Evolutionary conservation across 2,797 vertebrate genomes (phyloP).

Genomic region (Neoniphon sammara): DNA sequence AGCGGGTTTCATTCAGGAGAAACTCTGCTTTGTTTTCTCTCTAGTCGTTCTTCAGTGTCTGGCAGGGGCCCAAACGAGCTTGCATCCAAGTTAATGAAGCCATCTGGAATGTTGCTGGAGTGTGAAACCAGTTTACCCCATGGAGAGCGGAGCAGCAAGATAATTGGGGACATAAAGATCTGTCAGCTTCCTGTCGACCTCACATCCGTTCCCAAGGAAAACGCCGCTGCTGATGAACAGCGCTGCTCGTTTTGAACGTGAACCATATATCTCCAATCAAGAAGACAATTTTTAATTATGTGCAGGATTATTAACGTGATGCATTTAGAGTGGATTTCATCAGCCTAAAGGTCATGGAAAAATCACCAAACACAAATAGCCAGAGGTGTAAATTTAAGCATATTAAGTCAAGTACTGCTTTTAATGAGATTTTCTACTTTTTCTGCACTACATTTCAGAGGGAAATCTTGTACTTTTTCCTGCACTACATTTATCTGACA

Average conservation of each 20-base stretch:
- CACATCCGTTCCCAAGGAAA: slow-evolving; percentile 6
- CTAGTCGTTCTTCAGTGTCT: background rate
- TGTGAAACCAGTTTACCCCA: slow-evolving; percentile 19
- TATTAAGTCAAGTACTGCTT: no score
- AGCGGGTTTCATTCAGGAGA: background rate
- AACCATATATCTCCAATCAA: background rate
- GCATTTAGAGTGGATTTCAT: no score
- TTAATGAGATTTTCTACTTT: no score
- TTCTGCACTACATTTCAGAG: no score
- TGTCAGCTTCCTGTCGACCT: background rate
- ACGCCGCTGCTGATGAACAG: background rate
- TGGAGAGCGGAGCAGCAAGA: slow-evolving; percentile 2
- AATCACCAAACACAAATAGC: no score
- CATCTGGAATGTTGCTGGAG: slow-evolving; percentile 23
- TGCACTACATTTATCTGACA: no score
- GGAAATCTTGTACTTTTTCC: no score
- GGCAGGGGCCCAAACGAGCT: background rate
- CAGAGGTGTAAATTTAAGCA: no score
- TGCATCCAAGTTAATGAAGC: slow-evolving; percentile 28
- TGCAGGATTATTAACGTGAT: no score
- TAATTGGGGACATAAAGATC: slow-evolving; percentile 22
- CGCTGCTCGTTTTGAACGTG: background rate
- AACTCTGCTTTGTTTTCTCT: background rate
- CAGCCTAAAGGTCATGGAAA: no score
- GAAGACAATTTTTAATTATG: no score